Conservation (phyloP, 2,113 vertebrate genomes). For the Plestiodon gilberti region DNA sequence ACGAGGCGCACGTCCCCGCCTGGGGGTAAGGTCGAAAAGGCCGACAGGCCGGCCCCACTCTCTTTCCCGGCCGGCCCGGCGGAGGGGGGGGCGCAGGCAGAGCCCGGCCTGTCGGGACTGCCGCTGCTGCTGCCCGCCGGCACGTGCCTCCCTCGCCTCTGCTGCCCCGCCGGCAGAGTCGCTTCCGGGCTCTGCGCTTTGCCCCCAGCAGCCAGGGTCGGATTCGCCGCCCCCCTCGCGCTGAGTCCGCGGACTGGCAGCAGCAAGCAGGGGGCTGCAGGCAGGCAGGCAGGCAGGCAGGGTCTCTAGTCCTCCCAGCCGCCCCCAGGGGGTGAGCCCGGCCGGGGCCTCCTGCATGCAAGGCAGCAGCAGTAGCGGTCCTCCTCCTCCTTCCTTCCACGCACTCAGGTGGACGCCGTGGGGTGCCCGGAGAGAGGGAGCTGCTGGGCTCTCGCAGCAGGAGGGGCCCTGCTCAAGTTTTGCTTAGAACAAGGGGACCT, state of each 20-base stretch:
- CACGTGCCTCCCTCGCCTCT: not conserved
- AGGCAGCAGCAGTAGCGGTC: no score
- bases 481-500: not conserved
- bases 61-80: no score
- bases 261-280: no score
- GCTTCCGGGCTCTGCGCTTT: no score
- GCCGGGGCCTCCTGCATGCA: no score
- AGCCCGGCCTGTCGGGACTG: not conserved
- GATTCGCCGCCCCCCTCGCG: no score
- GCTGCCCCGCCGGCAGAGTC: not conserved
- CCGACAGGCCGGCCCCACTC: no score
- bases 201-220: no score
- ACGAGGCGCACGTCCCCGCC: slow-evolving; percentile 92
- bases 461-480: not conserved
- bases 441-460: not conserved
- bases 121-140: not conserved
- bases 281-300: not conserved
- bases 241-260: no score
- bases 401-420: no score
- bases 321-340: no score
- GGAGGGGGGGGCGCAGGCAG: not conserved
- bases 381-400: no score
- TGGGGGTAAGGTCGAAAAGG: slow-evolving; percentile 94
- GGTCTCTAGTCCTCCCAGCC: not conserved
- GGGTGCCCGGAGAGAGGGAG: not conserved